phyloP scores from a whole-genome alignment of 2,797 vertebrate genomes.

The Gymnoscopelus braueri region DNA sequence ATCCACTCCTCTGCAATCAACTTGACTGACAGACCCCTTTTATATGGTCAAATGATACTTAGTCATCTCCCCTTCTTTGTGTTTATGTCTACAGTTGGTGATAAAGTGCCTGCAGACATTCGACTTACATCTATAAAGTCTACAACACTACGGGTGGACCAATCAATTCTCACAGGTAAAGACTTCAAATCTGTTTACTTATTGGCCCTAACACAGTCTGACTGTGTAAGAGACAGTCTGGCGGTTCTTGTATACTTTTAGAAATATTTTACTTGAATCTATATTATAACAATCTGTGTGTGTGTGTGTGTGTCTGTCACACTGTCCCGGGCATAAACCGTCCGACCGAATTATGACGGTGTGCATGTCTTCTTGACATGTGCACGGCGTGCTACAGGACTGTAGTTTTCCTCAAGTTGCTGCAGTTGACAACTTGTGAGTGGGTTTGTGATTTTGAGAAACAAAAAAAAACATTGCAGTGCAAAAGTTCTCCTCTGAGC shows the following conservation, averaged over 20 bases:
- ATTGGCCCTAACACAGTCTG: neutral
- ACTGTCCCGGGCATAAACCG: too few species aligned
- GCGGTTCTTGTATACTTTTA: neutral
- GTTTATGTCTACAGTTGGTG: slow-evolving; percentile 87
- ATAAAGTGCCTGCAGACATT: slow-evolving; percentile 99
- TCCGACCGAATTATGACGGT: too few species aligned
- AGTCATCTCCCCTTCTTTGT: slow-evolving; percentile 19
- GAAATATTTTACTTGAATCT: too few species aligned
- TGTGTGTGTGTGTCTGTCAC: too few species aligned
- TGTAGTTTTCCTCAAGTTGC: too few species aligned
- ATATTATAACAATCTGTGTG: too few species aligned
- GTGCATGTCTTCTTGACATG: too few species aligned
- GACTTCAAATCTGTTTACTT: neutral
- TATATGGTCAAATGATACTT: slow-evolving; percentile 22
- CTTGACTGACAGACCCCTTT: slow-evolving; percentile 13
- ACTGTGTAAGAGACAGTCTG: neutral
- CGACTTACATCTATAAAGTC: slow-evolving; percentile 97
- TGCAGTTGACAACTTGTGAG: too few species aligned
- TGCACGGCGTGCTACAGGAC: too few species aligned
- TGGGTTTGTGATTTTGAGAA: too few species aligned
- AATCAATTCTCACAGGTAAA: slow-evolving; percentile 98
- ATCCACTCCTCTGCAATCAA: slow-evolving; percentile 3
- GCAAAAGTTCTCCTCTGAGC: too few species aligned
- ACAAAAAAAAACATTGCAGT: too few species aligned
- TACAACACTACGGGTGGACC: slow-evolving; percentile 96